phyloP scores from a whole-genome alignment of 2,797 vertebrate species.

The Scolopax bukidnonensis region DNA sequence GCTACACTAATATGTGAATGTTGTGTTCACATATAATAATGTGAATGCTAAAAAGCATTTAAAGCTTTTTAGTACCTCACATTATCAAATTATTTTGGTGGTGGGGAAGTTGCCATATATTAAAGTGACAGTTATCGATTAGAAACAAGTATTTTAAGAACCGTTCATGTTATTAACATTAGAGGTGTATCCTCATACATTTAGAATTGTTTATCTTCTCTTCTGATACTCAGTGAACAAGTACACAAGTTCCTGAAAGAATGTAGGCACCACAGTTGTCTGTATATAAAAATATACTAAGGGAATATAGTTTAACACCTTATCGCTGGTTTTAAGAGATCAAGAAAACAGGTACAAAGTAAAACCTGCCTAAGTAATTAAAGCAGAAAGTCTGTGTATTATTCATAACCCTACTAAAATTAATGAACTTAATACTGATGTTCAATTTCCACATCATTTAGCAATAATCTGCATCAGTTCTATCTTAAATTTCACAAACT shows the following conservation, averaged over 20 bases:
- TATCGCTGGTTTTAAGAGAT: not conserved
- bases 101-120: not conserved
- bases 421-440: not conserved
- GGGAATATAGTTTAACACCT: not conserved
- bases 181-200: not conserved
- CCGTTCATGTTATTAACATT: not conserved
- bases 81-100: not conserved
- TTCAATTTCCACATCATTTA: not conserved
- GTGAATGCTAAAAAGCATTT: not conserved
- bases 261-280: not conserved
- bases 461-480: not conserved
- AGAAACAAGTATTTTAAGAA: not conserved
- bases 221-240: not conserved
- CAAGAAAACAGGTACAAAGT: not conserved
- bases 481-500: not conserved
- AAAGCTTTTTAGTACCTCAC: not conserved
- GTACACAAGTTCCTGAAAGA: not conserved
- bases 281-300: not conserved
- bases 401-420: slow-evolving; percentile 5
- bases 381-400: slow-evolving; percentile 1
- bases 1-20: not conserved
- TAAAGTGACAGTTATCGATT: not conserved
- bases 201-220: not conserved
- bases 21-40: too few relatives aligned
- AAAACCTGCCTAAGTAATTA: not conserved